Conservation (phyloP, 64 coral and sea anemone species). For the Stichodactyla mertensii region DNA sequence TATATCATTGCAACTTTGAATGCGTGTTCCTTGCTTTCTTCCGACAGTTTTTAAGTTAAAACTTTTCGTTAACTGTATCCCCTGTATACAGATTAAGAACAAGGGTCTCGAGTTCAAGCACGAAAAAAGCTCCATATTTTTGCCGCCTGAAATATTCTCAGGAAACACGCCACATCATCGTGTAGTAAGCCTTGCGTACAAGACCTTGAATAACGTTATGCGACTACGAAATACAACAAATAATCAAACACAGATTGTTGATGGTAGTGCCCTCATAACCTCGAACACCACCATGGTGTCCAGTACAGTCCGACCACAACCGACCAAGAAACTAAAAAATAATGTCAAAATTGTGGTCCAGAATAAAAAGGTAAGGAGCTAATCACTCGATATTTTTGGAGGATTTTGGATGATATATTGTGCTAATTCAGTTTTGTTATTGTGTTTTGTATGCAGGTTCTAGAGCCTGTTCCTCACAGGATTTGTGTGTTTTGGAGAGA, state of each 20-base stretch:
- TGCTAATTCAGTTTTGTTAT: neutral
- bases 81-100: neutral
- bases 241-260: neutral
- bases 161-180: neutral
- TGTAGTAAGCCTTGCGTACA: conserved; percentile 59
- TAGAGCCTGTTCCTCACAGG: neutral
- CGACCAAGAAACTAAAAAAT: conserved; percentile 13
- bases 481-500: conserved; percentile 49
- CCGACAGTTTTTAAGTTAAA: too few species aligned
- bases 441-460: neutral
- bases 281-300: conserved; percentile 61
- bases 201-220: conserved; percentile 43
- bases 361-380: conserved; percentile 40
- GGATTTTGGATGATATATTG: too few species aligned
- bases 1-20: too few species aligned
- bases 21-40: too few species aligned
- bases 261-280: neutral
- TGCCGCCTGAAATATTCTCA: conserved; percentile 45
- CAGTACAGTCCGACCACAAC: conserved; percentile 36
- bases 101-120: neutral
- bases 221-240: conserved; percentile 1
- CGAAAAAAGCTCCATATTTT: conserved; percentile 23
- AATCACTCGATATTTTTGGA: too few species aligned
- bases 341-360: conserved; percentile 45
- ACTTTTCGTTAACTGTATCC: neutral